Conservation (phyloP, 2,113 vertebrate species). For the Salvelinus namaycush region DNA sequence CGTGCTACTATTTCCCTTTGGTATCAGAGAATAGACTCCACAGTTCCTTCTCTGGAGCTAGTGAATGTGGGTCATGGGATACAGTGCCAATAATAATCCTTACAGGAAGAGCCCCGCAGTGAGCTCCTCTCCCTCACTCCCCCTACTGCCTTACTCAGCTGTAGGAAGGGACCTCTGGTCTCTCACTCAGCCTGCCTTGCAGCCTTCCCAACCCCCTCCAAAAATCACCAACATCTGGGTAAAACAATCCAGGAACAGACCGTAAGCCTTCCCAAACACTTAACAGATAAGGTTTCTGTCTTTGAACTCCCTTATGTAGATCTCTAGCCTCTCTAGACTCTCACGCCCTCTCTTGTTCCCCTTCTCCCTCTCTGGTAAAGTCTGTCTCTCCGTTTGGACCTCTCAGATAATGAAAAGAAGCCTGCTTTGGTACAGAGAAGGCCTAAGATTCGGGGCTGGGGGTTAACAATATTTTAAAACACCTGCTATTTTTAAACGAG, state of each 20-base stretch:
- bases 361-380: background rate
- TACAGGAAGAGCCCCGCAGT: slow-evolving; percentile 32
- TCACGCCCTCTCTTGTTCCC: background rate
- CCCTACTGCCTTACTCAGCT: slow-evolving; percentile 29
- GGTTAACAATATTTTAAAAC: slow-evolving; percentile 60
- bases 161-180: slow-evolving; percentile 21
- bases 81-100: slow-evolving; percentile 40
- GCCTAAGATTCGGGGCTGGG: slow-evolving; percentile 36
- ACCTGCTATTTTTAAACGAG: slow-evolving; percentile 74
- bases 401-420: slow-evolving; percentile 38
- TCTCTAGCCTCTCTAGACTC: background rate
- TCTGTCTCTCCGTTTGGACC: background rate
- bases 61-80: slow-evolving; percentile 57
- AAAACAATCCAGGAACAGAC: background rate
- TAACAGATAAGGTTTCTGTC: slow-evolving; percentile 4
- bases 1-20: background rate
- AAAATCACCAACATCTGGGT: background rate
- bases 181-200: slow-evolving; percentile 14
- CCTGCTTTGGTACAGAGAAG: slow-evolving; percentile 44
- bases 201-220: slow-evolving; percentile 17
- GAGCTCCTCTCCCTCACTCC: background rate
- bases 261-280: background rate
- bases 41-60: background rate
- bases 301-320: background rate
- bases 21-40: background rate